These are phyloP conservation scores for Aromia moschata DNA, from an alignment of 2,888 invertebrate genomes.

Conservation along the genomic window DNA sequence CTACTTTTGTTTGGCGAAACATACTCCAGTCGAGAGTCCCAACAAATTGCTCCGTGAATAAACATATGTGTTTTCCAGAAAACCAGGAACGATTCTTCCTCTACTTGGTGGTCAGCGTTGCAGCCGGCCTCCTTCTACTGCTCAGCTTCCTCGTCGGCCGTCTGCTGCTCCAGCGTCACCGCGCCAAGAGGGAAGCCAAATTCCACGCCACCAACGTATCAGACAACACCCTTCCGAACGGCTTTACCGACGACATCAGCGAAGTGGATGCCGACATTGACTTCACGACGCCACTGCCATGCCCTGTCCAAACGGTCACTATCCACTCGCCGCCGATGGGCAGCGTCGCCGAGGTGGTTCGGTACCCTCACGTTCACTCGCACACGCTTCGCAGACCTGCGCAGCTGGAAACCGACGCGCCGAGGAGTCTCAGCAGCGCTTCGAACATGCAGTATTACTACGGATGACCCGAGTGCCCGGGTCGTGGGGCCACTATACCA, in stretches of 20 bases:
- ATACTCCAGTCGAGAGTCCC: no score
- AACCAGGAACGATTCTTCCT: slow-evolving; percentile 83
- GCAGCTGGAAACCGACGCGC: slow-evolving; percentile 64
- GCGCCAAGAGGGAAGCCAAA: slow-evolving; percentile 71
- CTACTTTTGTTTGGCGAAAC: no score
- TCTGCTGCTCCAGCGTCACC: slow-evolving; percentile 74
- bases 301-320: slow-evolving; percentile 67
- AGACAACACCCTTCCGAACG: slow-evolving; percentile 80
- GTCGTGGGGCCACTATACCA: slow-evolving; percentile 50
- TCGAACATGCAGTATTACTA: slow-evolving; percentile 77
- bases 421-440: slow-evolving; percentile 72
- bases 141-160: slow-evolving; percentile 77
- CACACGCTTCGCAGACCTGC: slow-evolving; percentile 60
- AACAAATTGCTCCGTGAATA: no score
- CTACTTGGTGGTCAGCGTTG: slow-evolving; percentile 82
- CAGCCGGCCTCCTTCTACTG: slow-evolving; percentile 76
- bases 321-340: slow-evolving; percentile 62
- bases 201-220: slow-evolving; percentile 75
- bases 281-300: slow-evolving; percentile 74
- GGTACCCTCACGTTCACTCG: slow-evolving; percentile 55
- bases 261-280: slow-evolving; percentile 85
- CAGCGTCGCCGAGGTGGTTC: slow-evolving; percentile 56
- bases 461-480: slow-evolving; percentile 72
- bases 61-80: slow-evolving; percentile 72
- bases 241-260: slow-evolving; percentile 87